Evolutionary conservation across 1,140 invertebrate species (phyloP), one percentile per base, ranked within the genome.

Genomic region (Neodiprion pinetum): DNA sequence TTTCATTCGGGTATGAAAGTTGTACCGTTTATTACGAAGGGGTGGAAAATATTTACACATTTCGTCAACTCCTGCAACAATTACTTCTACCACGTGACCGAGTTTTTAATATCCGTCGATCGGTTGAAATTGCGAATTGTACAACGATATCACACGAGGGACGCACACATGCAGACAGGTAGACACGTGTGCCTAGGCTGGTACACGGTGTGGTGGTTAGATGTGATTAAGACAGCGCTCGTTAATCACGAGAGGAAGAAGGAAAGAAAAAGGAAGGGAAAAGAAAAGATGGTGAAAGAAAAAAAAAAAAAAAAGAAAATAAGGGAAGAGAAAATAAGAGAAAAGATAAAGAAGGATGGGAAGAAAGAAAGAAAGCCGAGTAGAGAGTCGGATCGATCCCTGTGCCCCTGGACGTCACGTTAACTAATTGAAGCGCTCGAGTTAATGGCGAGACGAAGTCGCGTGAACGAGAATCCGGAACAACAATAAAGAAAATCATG

Each of bases 201-300:
- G 5, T 40, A 40, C 2, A 40, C 28, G 28, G 2, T 40, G 28
- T 40, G 68, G 77, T 74, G 68, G 77, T 74, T 77, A 72, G 72
- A 80, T 66, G 77, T 74, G 74, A 61, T 66, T 70, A 76, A 72
- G 74, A 67, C 74, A 68, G 48, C 23, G 73, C 61, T 47, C 10
- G 67, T 66, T 61, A 66, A 74, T 9, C 47, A 75, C 53, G 10
- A 48, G 28, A 23, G 3, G 17, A 50, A 14, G 71, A 10, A 40
- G n/a, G 9, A n/a, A 11, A 47, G 48, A 77, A 79, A 77, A 68
- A 73, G 21, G 68, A 21, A 73, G 75, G 48, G 69, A 23, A 67
- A 76, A 73, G 28, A 71, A 75, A 68, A 73, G 48, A 53, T 40
- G 67, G 14, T 11, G 49, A 61, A 61, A 14, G 17, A 70, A 67